Conservation (phyloP, 2,888 invertebrate species). For the Tenthredo mesomela region DNA sequence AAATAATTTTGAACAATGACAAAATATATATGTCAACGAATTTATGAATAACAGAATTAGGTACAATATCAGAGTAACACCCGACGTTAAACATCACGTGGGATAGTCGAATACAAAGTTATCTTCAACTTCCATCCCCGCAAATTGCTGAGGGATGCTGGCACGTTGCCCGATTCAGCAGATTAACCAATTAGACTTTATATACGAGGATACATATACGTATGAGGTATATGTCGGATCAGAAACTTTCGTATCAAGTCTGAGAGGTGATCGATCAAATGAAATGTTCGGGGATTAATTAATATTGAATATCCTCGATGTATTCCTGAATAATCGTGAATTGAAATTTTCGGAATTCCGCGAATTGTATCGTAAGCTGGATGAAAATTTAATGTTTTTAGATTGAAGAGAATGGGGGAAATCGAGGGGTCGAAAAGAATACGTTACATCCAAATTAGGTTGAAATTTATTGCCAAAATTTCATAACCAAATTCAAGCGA, state of each 20-base stretch:
- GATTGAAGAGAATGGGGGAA: not conserved
- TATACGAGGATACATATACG: not conserved
- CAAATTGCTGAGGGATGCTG: constrained; percentile 17
- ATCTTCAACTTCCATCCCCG: not conserved
- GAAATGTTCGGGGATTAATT: not conserved
- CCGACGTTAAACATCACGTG: not conserved
- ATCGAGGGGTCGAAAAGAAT: constrained; percentile 24
- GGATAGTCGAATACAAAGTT: not conserved
- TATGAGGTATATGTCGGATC: not conserved
- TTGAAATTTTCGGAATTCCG: not conserved
- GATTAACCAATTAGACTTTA: constrained; percentile 12
- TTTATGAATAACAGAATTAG: not conserved
- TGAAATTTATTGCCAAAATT: constrained; percentile 7
- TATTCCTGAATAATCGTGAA: not conserved
- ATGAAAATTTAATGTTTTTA: not conserved
- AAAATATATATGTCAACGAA: not conserved
- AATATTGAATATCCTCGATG: not conserved
- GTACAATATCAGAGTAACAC: not conserved
- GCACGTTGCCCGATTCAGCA: constrained; percentile 13
- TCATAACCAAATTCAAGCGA: not conserved
- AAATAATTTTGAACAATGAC: not conserved
- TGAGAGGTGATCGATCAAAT: not conserved
- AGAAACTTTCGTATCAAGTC: not conserved
- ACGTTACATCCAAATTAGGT: not conserved
- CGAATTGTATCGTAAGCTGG: not conserved